Percentiles rank a stretch among this genome's conserved stretches.
phyloP scores from a whole-genome alignment of 2,888 invertebrate genomes.

The Rotaria socialis region DNA sequence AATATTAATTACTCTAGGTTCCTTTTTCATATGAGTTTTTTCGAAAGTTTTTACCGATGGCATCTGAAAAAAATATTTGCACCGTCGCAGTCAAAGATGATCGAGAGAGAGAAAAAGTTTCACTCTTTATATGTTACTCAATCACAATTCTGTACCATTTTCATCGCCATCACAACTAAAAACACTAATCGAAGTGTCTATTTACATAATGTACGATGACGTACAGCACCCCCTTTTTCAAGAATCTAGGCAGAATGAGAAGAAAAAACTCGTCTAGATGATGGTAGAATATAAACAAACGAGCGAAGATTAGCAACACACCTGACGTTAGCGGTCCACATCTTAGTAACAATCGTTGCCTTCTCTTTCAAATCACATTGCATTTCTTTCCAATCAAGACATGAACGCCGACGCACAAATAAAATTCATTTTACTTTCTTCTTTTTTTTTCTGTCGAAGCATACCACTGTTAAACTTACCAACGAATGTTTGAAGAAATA shows the following conservation, averaged over 20 bases:
- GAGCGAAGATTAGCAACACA: background rate
- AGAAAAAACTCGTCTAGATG: background rate
- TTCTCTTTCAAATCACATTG: background rate
- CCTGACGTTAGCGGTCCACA: background rate
- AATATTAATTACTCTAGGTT: background rate
- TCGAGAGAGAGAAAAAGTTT: background rate
- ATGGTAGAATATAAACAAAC: background rate
- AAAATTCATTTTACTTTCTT: too few species aligned
- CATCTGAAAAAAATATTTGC: background rate
- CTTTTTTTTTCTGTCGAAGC: too few species aligned
- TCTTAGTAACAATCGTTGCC: background rate
- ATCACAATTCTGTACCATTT: background rate
- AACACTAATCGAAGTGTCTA: background rate
- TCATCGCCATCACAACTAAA: background rate
- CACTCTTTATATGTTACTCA: background rate
- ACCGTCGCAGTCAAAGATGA: background rate
- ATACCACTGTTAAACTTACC: too few species aligned
- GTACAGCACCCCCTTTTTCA: background rate
- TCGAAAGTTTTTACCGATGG: background rate
- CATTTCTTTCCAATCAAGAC: background rate
- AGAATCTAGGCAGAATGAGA: background rate
- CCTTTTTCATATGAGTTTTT: background rate
- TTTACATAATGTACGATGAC: background rate
- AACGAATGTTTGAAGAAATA: too few species aligned
- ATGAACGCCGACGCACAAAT: too few species aligned